phyloP scores from a whole-genome alignment of 2,888 invertebrate species.

The Diplolepis rosae region DNA sequence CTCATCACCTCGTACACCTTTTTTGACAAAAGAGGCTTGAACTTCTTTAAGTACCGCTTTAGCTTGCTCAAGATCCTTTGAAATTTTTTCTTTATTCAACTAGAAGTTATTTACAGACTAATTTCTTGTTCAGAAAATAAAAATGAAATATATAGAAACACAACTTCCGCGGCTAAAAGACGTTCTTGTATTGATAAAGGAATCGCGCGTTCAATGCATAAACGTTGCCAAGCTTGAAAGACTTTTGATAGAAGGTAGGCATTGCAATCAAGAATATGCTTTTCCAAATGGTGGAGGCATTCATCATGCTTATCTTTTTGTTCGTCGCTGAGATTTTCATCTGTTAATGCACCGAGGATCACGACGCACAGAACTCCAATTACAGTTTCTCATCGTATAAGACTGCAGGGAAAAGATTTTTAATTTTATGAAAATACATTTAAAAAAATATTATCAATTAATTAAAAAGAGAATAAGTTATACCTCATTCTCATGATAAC shows the following conservation, averaged over 20 bases:
- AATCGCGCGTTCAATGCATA: constrained; percentile 86
- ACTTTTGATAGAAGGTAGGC: constrained; percentile 91
- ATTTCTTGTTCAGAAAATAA: constrained; percentile 11
- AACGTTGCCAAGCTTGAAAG: constrained; percentile 86
- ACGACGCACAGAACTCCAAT: constrained; percentile 89
- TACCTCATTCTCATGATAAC: constrained; percentile 65
- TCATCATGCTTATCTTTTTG: constrained; percentile 83
- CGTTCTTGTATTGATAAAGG: constrained; percentile 82
- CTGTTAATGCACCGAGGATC: constrained; percentile 82
- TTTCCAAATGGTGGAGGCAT: constrained; percentile 85
- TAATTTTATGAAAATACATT: too few relatives aligned
- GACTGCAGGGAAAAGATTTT: constrained; percentile 69
- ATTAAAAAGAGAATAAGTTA: constrained; percentile 32
- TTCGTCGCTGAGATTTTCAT: constrained; percentile 82
- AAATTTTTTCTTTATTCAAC: constrained; percentile 76
- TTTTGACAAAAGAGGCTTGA: constrained; percentile 54
- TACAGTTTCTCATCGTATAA: constrained; percentile 84
- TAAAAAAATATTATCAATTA: constrained; percentile 22
- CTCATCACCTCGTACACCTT: constrained; percentile 61
- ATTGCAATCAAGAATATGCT: constrained; percentile 89
- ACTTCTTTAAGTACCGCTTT: constrained; percentile 78
- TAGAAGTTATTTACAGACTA: too few relatives aligned
- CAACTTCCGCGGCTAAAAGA: constrained; percentile 84
- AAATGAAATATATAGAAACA: constrained; percentile 48
- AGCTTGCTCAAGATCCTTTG: constrained; percentile 78